These are phyloP conservation scores for Micropoecilia bifurca DNA, from an alignment of 2,797 vertebrate species.

Conservation along the genomic window DNA sequence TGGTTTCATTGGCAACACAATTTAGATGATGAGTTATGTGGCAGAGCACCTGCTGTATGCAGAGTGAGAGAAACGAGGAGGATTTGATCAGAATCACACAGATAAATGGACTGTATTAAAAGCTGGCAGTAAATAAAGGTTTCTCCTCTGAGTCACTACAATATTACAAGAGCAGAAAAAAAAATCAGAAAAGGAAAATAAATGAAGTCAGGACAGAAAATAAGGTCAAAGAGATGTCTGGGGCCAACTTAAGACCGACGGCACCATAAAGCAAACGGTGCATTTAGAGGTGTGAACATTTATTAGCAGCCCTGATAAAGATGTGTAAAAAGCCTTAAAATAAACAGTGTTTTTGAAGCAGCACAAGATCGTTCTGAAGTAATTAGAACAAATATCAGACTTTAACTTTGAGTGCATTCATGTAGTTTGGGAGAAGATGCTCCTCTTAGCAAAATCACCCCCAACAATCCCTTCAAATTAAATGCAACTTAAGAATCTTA, in stretches of 20 bases:
- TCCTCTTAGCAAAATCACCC: background rate
- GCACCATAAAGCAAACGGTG: background rate
- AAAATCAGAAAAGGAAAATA: constrained; percentile 15
- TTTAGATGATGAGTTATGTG: constrained; percentile 69
- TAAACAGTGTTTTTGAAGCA: background rate
- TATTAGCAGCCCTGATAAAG: background rate
- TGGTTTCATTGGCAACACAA: constrained; percentile 67
- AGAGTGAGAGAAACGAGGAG: constrained; percentile 34
- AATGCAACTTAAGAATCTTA: background rate
- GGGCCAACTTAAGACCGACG: constrained; percentile 15
- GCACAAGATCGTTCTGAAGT: background rate
- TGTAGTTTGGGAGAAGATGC: background rate
- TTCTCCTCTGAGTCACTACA: background rate
- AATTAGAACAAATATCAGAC: background rate
- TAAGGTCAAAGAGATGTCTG: background rate
- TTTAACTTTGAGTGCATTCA: background rate
- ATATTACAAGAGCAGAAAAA: constrained; percentile 14
- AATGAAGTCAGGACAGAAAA: constrained; percentile 15
- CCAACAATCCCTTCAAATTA: background rate
- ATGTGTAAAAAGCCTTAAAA: background rate
- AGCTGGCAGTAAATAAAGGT: constrained; percentile 34
- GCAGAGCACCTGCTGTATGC: constrained; percentile 53
- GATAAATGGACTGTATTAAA: constrained; percentile 34
- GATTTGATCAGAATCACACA: constrained; percentile 45
- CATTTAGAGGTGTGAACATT: constrained; percentile 1